These are phyloP conservation scores for Zoroaster sp. DNA, from an alignment of 53 echinoderm and acorn worm genomes.

Conservation along the genomic window DNA sequence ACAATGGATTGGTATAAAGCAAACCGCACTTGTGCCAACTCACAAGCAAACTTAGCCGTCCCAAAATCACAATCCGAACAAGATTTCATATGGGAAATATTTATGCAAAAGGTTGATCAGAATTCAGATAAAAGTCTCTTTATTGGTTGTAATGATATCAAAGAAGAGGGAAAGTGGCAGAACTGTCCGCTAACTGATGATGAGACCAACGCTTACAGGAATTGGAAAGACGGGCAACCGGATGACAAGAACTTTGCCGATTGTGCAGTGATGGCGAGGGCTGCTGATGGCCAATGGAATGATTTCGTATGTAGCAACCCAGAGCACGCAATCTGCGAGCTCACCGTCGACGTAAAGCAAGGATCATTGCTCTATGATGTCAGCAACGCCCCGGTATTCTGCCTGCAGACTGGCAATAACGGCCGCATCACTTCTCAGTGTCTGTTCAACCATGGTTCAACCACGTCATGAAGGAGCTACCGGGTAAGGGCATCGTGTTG, in stretches of 20 bases:
- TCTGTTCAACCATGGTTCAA: background rate
- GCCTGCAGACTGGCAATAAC: too few species aligned
- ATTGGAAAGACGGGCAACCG: background rate
- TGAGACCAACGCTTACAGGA: background rate
- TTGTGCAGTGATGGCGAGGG: background rate
- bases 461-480: background rate
- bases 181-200: background rate
- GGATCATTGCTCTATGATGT: too few species aligned
- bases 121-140: background rate
- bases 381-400: too few species aligned
- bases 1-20: constrained; percentile 1
- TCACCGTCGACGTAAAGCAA: background rate
- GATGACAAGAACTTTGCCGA: background rate
- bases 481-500: background rate
- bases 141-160: too few species aligned
- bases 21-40: background rate
- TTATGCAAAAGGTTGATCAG: background rate
- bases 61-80: constrained; percentile 3
- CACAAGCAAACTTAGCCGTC: background rate
- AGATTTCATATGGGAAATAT: background rate
- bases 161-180: too few species aligned
- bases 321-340: background rate
- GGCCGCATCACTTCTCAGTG: background rate
- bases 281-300: background rate
- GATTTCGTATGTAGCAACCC: background rate